Evolutionary conservation across 2,888 invertebrate species (phyloP).

Genomic region (Drosophila robusta): DNA sequence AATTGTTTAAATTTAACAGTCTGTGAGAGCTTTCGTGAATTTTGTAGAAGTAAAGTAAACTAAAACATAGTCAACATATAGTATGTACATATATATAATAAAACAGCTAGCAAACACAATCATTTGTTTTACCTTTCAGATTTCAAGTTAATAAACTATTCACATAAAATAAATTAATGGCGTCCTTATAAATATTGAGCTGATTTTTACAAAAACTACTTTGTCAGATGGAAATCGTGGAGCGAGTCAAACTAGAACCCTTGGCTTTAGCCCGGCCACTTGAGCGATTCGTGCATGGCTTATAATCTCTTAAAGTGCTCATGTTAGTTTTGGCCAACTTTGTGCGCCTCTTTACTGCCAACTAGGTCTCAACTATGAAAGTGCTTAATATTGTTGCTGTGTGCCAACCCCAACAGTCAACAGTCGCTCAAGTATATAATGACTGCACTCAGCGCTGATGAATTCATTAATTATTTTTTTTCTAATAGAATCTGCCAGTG

Average conservation of each 20-base stretch:
- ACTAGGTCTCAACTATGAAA: conserved; percentile 27
- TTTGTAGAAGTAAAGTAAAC: too few species aligned
- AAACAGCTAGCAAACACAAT: too few species aligned
- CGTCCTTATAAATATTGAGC: too few species aligned
- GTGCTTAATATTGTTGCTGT: conserved; percentile 40
- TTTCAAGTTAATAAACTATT: too few species aligned
- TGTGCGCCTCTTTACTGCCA: conserved; percentile 8
- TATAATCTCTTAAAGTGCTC: conserved; percentile 35
- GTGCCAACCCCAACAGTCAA: conserved; percentile 24
- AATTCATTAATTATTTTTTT: conserved; percentile 76
- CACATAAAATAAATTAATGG: too few species aligned
- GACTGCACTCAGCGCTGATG: conserved; percentile 75
- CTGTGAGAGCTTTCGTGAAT: too few species aligned
- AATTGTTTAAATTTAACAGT: too few species aligned
- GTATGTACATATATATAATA: too few species aligned
- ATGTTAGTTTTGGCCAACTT: conserved; percentile 47
- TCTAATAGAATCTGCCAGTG: conserved; percentile 43
- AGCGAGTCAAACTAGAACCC: not conserved
- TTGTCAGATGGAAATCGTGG: not conserved
- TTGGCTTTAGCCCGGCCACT: conserved; percentile 4
- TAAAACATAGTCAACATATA: too few species aligned
- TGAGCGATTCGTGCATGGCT: conserved; percentile 24
- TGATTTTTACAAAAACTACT: too few species aligned
- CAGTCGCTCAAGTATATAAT: conserved; percentile 50
- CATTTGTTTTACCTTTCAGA: too few species aligned